phyloP scores from a whole-genome alignment of 35 echinoderm and acorn worm genomes.

The Hemicentrotus pulcherrimus region DNA sequence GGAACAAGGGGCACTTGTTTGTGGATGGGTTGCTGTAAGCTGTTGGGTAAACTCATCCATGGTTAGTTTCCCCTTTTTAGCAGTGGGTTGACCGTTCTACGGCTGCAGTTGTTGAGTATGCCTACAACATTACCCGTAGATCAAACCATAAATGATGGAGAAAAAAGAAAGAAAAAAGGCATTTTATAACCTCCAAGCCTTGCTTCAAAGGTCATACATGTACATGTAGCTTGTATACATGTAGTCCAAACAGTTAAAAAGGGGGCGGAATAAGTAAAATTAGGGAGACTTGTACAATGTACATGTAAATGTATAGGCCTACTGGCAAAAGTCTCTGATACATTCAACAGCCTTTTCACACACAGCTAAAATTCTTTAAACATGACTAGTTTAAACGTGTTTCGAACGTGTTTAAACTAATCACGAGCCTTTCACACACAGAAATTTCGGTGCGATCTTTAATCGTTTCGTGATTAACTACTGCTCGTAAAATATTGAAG shows the following conservation, averaged over 20 bases:
- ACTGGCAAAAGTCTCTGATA: no score
- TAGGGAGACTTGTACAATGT: background rate
- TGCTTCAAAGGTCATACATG: background rate
- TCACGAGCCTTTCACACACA: no score
- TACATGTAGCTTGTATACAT: background rate
- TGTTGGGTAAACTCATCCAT: background rate
- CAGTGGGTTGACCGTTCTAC: background rate
- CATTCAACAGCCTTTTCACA: no score
- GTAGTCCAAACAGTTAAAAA: background rate
- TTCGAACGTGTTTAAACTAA: no score
- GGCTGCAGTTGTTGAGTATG: background rate
- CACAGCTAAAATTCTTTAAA: no score
- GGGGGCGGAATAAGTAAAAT: background rate
- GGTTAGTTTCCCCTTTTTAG: background rate
- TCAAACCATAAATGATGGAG: background rate
- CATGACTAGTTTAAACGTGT: no score
- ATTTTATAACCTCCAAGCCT: background rate
- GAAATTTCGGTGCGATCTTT: no score
- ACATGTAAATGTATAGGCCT: background rate
- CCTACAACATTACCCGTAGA: background rate
- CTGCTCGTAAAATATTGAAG: no score
- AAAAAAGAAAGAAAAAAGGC: background rate
- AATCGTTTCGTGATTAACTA: no score
- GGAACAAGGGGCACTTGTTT: conserved; percentile 16
- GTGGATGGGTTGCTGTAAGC: background rate